Base-by-base conservation (phyloP, 2,113 vertebrate genomes). In the Bufo gargarizans region DNA sequence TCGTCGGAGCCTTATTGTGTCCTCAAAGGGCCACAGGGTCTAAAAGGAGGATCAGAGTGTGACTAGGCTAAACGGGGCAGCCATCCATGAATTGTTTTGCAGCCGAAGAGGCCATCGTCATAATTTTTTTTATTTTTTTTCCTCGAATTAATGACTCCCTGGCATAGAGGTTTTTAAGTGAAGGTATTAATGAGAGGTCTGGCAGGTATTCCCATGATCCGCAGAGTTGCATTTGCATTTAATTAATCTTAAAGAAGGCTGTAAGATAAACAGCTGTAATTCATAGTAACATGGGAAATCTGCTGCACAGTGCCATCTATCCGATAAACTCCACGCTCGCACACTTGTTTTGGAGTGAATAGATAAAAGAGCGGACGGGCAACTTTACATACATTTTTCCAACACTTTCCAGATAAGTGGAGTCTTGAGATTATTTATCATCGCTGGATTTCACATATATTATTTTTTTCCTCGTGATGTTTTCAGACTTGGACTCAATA, bases 221-320 rank as follows among this genome's bases (percentile, higher is more conserved):
- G 83, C 93, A 71, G 93, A 93, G 94, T 95, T 94, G 93, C 95
- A 95, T 96, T 96, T 96, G 95, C 94, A 96, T 96, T 95, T 95
- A 95, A 96, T 96, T 97, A 95, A 95, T 96, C 94, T 95, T 95
- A 93, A 95, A 94, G 94, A 95, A 96, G 96, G 95, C 95, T 93
- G 94, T 91, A 94, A 96, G 95, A 96, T 96, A 96, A 97, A 96
- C 96, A 96, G 95, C 95, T 95, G 94, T 96, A 96, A 95, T 96
- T 95, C 92, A 91, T 92, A 94, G 93, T 93, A 93, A 93, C 93
- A 92, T 91, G 93, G 94, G 93, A 93, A 94, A 93, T 93, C 92
- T 91, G 92, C 91, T 93, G 91, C 92, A 45, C 92, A 91, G 92
- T 92, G 93, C 93, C 93, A 93, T 94, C 94, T 94, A 91, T 90